These are phyloP conservation scores for Thalassophryne amazonica DNA, from an alignment of 2,797 vertebrate species.

Conservation along the genomic window DNA sequence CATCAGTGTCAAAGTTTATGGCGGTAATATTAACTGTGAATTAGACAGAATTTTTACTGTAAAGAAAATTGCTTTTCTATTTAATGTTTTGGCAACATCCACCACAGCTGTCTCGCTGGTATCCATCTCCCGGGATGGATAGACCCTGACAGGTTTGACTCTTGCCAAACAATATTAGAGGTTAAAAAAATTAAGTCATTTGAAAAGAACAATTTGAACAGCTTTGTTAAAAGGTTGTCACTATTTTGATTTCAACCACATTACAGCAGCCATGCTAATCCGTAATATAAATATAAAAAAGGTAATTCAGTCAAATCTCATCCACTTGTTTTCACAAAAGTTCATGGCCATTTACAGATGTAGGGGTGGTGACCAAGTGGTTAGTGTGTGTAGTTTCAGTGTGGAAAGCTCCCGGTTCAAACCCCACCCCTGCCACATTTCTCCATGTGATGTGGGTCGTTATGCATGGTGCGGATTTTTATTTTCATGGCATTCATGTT, in stretches of 20 bases:
- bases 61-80: slow-evolving; percentile 54
- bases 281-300: neutral
- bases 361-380: no score
- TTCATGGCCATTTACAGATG: no score
- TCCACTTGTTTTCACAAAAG: neutral
- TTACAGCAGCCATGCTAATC: slow-evolving; percentile 6
- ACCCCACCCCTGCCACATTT: no score
- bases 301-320: slow-evolving; percentile 24
- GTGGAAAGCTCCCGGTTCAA: no score
- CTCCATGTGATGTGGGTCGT: no score
- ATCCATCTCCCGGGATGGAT: slow-evolving; percentile 31
- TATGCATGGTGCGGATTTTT: no score
- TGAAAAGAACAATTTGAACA: slow-evolving; percentile 17
- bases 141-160: slow-evolving; percentile 31
- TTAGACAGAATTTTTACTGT: slow-evolving; percentile 42
- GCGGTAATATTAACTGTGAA: slow-evolving; percentile 35
- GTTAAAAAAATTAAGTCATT: slow-evolving; percentile 23
- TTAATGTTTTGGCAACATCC: slow-evolving; percentile 36
- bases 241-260: slow-evolving; percentile 10
- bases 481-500: no score
- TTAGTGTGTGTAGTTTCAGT: no score
- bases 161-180: slow-evolving; percentile 15
- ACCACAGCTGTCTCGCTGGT: slow-evolving; percentile 16
- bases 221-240: neutral
- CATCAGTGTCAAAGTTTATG: slow-evolving; percentile 40